Evolutionary conservation across 2,888 invertebrate genomes (phyloP), one percentile per base, ranked within the genome.

Genomic region (Macrophya annulata): DNA sequence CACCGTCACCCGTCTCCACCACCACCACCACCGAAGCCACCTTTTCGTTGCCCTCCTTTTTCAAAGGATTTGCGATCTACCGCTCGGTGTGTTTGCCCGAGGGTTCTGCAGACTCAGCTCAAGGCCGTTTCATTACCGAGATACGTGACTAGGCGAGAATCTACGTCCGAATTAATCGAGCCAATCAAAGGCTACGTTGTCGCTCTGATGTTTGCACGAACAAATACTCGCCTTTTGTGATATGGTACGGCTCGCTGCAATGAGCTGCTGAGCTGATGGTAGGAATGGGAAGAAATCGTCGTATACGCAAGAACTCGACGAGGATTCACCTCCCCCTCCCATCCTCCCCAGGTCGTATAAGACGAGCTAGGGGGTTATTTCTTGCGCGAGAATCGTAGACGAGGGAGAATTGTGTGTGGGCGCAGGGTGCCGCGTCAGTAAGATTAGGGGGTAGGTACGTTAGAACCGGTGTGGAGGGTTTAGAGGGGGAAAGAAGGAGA

Each of bases 81-180:
- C 25, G 68, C 31, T 31, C 31, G 68, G 68, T 68, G 17, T 68
- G 68, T 68, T 68, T 43, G 72, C 43, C 45, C 72, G 72, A 74
- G 72, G 43, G 72, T 74, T 37, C 51, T 68, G 83, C 81, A 51
- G 81, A 81, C 48, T 45, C 65, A 83, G 83, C 83, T 81, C 55
- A 71, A 77, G 86, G 87, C 86, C 87, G 90, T 88, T 88, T 90
- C 89, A 87, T 90, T 90, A 90, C 86, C 86, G 87, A 87, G 88
- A 85, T 88, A 89, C 90, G 90, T 90, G 91, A 90, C 90, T 90
- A 85, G 89, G 89, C 90, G 89, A 88, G 86, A 89, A 90, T 81
- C 51, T 51, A 43, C 83, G 89, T 92, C 88, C 88, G 90, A 91
- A 92, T 92, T 92, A 92, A 91, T 89, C 88, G 88, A 88, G 90